Evolutionary conservation across 2,888 invertebrate genomes (phyloP).

Genomic region (Lasioglossum leucozonium): DNA sequence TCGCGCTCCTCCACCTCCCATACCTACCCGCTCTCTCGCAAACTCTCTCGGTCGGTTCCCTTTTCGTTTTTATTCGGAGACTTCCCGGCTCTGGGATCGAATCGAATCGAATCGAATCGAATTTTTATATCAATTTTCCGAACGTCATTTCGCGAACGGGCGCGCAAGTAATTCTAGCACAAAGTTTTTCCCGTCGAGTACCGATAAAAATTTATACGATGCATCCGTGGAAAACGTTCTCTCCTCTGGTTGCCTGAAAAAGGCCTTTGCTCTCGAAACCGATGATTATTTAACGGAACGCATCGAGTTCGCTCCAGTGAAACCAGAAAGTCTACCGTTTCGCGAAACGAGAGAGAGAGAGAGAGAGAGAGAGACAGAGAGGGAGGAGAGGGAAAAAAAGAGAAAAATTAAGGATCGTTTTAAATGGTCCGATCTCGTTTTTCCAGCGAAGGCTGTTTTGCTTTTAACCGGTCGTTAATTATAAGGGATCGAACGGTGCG

Average conservation of each 20-base stretch:
- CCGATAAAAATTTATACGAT: constrained; percentile 1
- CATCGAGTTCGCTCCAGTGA: neutral
- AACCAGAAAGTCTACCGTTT: constrained; percentile 3
- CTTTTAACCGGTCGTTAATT: constrained; percentile 3
- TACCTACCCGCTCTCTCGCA: no score
- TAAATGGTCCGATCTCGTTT: neutral
- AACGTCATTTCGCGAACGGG: constrained; percentile 5
- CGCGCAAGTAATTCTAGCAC: constrained; percentile 13
- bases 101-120: neutral
- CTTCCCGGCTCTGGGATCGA: neutral
- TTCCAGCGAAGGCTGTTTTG: neutral
- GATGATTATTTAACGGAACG: constrained; percentile 2
- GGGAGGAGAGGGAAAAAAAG: neutral
- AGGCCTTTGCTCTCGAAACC: neutral
- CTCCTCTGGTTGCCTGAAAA: neutral
- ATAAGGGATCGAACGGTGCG: constrained; percentile 6
- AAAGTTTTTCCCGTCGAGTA: neutral
- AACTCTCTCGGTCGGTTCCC: neutral
- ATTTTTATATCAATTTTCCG: constrained; percentile 41
- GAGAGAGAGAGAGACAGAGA: no score
- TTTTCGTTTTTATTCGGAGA: constrained; percentile 24
- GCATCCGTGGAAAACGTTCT: neutral
- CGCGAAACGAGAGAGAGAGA: neutral
- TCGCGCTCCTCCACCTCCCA: constrained; percentile 43
- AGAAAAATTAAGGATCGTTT: neutral